Evolutionary conservation across 2,888 invertebrate species (phyloP).

Genomic region (Scrobipalpa costella): DNA sequence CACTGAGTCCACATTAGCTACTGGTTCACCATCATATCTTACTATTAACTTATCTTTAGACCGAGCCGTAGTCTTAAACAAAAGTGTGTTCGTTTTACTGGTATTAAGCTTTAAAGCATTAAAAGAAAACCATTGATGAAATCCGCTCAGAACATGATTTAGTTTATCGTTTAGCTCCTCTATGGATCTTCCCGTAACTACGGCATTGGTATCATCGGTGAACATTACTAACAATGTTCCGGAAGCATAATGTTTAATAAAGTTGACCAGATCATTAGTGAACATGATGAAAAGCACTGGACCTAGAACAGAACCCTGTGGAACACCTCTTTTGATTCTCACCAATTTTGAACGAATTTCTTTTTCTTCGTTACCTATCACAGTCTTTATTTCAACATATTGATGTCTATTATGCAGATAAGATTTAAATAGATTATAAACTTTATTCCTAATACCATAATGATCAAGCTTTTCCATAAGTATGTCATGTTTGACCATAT

Average conservation of each 20-base stretch:
- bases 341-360: not conserved
- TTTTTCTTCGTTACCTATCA: not conserved
- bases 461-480: too few species aligned
- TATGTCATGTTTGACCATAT: not conserved
- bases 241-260: not conserved
- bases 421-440: too few species aligned
- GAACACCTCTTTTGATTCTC: not conserved
- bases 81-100: not conserved
- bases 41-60: not conserved
- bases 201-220: conserved; percentile 23
- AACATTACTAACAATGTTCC: not conserved
- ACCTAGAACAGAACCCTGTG: conserved; percentile 12
- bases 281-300: not conserved
- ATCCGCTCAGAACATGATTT: not conserved
- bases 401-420: too few species aligned
- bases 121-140: not conserved
- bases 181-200: too few species aligned
- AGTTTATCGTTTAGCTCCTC: not conserved
- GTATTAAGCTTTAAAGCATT: conserved; percentile 12
- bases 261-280: conserved; percentile 16
- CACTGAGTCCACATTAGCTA: not conserved
- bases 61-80: not conserved
- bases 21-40: not conserved
- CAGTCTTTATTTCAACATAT: conserved; percentile 13
- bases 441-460: too few species aligned